Percentiles rank a stretch among this genome's conserved stretches.
phyloP scores from a whole-genome alignment of 2,888 invertebrate genomes.

The Schizaphis graminum region DNA sequence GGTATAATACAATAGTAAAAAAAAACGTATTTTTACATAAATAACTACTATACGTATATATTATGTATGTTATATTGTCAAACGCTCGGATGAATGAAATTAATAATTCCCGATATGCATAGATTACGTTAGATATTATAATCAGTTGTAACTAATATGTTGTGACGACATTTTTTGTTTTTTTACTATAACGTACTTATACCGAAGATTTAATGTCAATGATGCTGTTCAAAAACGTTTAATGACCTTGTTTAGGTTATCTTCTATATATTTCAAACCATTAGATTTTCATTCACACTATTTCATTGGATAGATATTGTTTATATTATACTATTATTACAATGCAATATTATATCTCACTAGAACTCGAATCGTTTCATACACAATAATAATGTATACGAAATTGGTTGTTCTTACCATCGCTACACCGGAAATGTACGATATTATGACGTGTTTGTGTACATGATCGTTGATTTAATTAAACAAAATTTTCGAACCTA shows the following conservation, averaged over 20 bases:
- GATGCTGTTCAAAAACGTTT: background rate
- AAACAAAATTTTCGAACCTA: background rate
- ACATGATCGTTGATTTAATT: background rate
- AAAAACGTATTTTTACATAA: too few relatives aligned
- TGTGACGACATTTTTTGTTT: background rate
- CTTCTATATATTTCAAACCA: background rate
- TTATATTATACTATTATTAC: background rate
- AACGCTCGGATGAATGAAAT: too few relatives aligned
- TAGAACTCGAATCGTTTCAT: background rate
- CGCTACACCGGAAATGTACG: background rate
- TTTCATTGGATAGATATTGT: background rate
- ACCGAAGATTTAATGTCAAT: background rate
- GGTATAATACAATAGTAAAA: too few relatives aligned
- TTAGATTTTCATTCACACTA: background rate
- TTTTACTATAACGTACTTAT: background rate
- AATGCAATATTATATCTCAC: background rate
- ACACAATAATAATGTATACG: background rate
- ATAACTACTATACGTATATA: too few relatives aligned
- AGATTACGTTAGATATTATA: background rate
- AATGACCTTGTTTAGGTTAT: background rate
- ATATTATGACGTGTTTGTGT: background rate
- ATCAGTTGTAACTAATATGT: background rate
- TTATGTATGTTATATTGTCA: too few relatives aligned
- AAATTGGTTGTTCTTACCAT: background rate
- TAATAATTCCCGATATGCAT: background rate